Conservation (phyloP, 1,140 invertebrate species). For the Drosophila elegans region DNA sequence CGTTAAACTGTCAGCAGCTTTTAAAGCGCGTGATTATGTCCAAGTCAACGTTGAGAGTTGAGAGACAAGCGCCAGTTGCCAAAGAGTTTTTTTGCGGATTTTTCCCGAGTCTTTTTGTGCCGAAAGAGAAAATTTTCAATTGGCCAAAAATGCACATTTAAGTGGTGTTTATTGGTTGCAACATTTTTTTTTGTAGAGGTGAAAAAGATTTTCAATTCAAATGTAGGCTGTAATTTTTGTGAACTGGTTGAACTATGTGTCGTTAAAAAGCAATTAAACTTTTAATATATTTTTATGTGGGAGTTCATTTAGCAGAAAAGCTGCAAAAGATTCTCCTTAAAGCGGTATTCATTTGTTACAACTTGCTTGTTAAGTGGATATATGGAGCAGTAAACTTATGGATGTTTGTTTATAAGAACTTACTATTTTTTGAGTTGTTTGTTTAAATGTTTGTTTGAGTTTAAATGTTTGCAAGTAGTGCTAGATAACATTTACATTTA, state of each 20-base stretch:
- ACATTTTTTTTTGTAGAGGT: constrained; percentile 30
- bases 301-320: background rate
- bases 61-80: constrained; percentile 56
- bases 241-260: background rate
- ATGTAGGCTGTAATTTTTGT: background rate
- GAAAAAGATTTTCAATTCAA: constrained; percentile 16
- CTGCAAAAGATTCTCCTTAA: background rate
- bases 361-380: background rate
- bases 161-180: constrained; percentile 43
- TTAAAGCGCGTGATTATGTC: constrained; percentile 82
- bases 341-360: background rate
- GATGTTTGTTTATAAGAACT: too few relatives aligned
- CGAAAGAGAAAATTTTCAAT: constrained; percentile 73
- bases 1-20: constrained; percentile 83
- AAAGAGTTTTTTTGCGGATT: constrained; percentile 23
- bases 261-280: background rate
- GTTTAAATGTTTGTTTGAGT: too few relatives aligned
- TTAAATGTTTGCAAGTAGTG: too few relatives aligned
- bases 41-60: constrained; percentile 56
- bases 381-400: too few relatives aligned
- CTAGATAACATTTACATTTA: too few relatives aligned
- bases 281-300: background rate
- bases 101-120: constrained; percentile 5
- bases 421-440: too few relatives aligned
- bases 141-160: constrained; percentile 63